Percentiles rank a stretch among this genome's conserved stretches.
These are phyloP conservation scores for Hippasteria phrygiana DNA, from an alignment of 53 echinoderm and acorn worm genomes.

Conservation along the genomic window DNA sequence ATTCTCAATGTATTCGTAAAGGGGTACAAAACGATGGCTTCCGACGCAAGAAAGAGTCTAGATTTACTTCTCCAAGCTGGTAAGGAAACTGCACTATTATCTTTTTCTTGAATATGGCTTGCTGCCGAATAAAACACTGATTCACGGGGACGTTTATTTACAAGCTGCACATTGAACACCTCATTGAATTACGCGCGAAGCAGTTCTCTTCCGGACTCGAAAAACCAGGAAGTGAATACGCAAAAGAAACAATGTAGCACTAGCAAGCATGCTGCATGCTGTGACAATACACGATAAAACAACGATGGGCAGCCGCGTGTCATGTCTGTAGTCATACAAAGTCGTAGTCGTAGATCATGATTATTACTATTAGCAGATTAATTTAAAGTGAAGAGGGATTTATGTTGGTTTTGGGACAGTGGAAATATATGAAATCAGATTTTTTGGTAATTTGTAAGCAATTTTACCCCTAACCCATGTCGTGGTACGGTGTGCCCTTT, in stretches of 20 bases:
- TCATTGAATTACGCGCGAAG: conserved; percentile 60
- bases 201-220: conserved; percentile 48
- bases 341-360: too few relatives aligned
- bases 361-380: too few relatives aligned
- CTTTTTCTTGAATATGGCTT: neutral
- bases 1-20: conserved; percentile 37
- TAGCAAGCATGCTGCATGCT: neutral
- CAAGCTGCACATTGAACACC: neutral
- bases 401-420: too few relatives aligned
- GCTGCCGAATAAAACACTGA: neutral
- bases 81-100: conserved; percentile 51
- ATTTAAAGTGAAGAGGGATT: too few relatives aligned
- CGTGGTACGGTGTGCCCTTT: too few relatives aligned
- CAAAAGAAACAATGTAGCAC: neutral
- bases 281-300: neutral
- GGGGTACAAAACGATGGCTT: conserved; percentile 53
- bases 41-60: conserved; percentile 78
- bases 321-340: neutral
- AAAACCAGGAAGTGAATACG: conserved; percentile 86
- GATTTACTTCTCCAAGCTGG: conserved; percentile 95
- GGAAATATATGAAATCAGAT: too few relatives aligned
- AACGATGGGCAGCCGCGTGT: too few relatives aligned
- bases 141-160: conserved; percentile 4
- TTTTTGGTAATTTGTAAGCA: too few relatives aligned
- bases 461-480: too few relatives aligned